Evolutionary conservation across 2,888 invertebrate genomes (phyloP).

Genomic region (Lobophora halterata): DNA sequence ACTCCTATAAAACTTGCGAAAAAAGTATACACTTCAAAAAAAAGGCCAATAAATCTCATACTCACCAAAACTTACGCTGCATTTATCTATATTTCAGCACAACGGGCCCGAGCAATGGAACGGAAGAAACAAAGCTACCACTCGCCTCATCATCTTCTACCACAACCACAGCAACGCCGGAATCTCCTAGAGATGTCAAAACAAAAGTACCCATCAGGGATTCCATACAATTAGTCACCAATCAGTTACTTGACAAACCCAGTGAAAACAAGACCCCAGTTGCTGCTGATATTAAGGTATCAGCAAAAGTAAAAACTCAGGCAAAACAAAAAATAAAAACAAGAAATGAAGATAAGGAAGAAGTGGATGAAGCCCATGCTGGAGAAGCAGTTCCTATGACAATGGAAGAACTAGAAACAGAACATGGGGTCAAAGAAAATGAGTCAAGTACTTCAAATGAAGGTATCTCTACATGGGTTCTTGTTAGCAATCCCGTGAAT

Average conservation of each 20-base stretch:
- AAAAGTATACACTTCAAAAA: not conserved
- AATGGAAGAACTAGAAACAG: slow-evolving; percentile 82
- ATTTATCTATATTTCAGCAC: slow-evolving; percentile 36
- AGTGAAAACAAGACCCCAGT: slow-evolving; percentile 61
- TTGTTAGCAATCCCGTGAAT: slow-evolving; percentile 79
- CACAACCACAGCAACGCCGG: slow-evolving; percentile 33
- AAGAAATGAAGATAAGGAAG: slow-evolving; percentile 58
- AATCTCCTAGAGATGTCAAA: slow-evolving; percentile 60
- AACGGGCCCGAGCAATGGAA: slow-evolving; percentile 23
- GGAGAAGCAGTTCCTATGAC: slow-evolving; percentile 85
- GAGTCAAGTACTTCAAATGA: slow-evolving; percentile 81
- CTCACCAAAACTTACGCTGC: not conserved
- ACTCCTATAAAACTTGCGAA: too few relatives aligned
- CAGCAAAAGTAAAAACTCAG: slow-evolving; percentile 82
- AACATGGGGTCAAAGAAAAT: slow-evolving; percentile 63
- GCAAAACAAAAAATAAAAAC: slow-evolving; percentile 68
- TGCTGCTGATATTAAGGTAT: slow-evolving; percentile 81
- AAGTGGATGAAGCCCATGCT: slow-evolving; percentile 78
- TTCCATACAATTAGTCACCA: slow-evolving; percentile 80
- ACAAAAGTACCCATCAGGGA: slow-evolving; percentile 74
- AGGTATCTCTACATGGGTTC: slow-evolving; percentile 89
- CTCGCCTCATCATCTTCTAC: slow-evolving; percentile 21
- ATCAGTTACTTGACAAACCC: slow-evolving; percentile 76
- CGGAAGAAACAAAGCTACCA: slow-evolving; percentile 23
- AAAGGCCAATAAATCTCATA: too few relatives aligned